Base-by-base conservation (phyloP, 2,888 invertebrate species). In the Philonicus albiceps region DNA sequence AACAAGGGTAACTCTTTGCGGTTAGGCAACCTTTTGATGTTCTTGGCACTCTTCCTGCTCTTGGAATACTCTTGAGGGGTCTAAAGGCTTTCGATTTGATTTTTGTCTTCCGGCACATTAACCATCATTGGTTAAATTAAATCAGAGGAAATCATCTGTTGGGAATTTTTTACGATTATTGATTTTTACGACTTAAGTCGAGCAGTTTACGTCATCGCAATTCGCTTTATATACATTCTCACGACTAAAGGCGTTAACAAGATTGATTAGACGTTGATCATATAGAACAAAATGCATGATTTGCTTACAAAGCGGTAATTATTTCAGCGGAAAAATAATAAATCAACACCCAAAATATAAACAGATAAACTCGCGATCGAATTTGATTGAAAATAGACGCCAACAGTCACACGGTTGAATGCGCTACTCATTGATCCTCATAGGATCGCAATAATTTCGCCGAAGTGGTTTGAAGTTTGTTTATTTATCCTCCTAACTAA, bases 71-170 rank as follows among this genome's bases (percentile, higher is more conserved):
- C n/a, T 1, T 34, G 49, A 55, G 19, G 55, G 55, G 81, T 8
- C 31, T 34, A 37, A 81, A 55, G n/a, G 22, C 64, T 31, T 64
- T 81, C 19, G 55, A 64, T 81, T 81, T 81, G 81, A 81, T 81
- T 81, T 64, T 81, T 64, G 81, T 64, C 81, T 81, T 81, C 81
- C 81, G 81, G 81, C 81, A 64, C n/a, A 81, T 76, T 37, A 43
- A 76, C 43, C 43, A 6, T 22, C 13, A 37, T 43, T 80, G 49
- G 80, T 40, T 55, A 27, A 22, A 81, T 81, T 34, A 34, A 55
- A 81, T 55, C 16, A 55, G 64, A 81, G 37, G 64, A 81, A 81
- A 81, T 81, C 81, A 55, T 80, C 31, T 64, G 30, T 31, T 64
- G 27, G 64, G 27, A n/a, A 64, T 7, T 64, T 64, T 64, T 27